Evolutionary conservation across 2,113 vertebrate species (phyloP).

Genomic region (Pollachius pollachius): DNA sequence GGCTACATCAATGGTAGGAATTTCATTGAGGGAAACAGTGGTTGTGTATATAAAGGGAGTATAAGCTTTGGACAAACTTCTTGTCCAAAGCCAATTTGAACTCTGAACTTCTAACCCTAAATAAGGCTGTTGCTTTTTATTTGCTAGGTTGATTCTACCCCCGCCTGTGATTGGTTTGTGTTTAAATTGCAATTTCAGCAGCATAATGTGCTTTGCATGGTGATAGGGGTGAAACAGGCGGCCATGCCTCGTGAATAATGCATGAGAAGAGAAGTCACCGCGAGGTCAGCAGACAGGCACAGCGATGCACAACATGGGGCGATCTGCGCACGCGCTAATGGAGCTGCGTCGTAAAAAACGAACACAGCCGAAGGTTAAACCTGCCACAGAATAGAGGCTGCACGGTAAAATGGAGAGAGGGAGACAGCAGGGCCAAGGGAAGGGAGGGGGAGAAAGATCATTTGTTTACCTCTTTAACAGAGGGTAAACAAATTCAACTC

Average conservation of each 20-base stretch:
- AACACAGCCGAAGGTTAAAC: constrained; percentile 11
- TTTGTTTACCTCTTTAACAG: constrained; percentile 38
- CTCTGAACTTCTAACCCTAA: not conserved
- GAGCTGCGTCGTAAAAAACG: constrained; percentile 15
- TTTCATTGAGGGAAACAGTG: too few relatives aligned
- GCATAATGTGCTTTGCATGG: constrained; percentile 88
- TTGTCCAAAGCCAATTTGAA: not conserved
- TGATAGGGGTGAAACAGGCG: constrained; percentile 84
- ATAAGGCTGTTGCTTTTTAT: not conserved
- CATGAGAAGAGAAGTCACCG: constrained; percentile 84
- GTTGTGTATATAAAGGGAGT: too few relatives aligned
- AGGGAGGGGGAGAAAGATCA: not conserved
- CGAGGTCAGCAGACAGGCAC: constrained; percentile 90
- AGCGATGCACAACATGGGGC: constrained; percentile 56
- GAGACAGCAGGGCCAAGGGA: not conserved
- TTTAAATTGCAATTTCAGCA: constrained; percentile 89
- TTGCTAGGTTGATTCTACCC: not conserved
- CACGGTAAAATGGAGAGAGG: not conserved
- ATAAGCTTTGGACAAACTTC: too few relatives aligned
- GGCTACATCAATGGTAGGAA: not conserved
- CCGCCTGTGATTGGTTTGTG: constrained; percentile 50
- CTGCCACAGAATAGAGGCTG: too few relatives aligned
- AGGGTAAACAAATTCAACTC: constrained; percentile 30
- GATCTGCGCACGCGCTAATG: constrained; percentile 40
- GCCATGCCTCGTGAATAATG: constrained; percentile 93